A percentile compares a stretch with the other conserved stretches of the same genome.
These are phyloP conservation scores for Xestia rhomboidea DNA, from an alignment of 2,888 invertebrate species.

Conservation along the genomic window DNA sequence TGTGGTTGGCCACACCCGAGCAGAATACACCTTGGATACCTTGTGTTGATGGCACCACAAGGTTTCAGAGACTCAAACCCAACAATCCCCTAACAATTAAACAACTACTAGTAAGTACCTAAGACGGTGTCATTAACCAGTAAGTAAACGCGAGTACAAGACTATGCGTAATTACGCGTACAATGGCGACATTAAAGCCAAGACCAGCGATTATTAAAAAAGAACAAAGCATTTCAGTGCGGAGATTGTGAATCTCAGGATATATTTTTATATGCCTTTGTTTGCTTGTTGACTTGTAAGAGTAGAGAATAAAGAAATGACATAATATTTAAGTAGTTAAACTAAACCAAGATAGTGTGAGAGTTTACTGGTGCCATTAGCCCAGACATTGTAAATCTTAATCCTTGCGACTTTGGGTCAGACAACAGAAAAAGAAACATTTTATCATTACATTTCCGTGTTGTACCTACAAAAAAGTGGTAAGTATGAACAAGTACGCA, in stretches of 20 bases:
- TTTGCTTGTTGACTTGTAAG: constrained; percentile 23
- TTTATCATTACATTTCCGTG: background rate
- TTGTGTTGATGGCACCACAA: background rate
- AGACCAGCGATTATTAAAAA: constrained; percentile 67
- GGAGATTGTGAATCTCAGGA: constrained; percentile 51
- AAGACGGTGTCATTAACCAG: constrained; percentile 46
- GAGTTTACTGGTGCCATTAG: background rate
- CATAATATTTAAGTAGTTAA: background rate
- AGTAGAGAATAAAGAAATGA: background rate
- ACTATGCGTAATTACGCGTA: constrained; percentile 66
- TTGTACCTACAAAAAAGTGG: background rate
- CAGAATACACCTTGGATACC: too few species aligned
- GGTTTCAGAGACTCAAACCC: background rate
- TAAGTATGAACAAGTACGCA: background rate
- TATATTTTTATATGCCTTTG: constrained; percentile 26
- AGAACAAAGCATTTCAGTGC: constrained; percentile 61
- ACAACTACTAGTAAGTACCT: background rate
- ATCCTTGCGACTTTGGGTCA: background rate
- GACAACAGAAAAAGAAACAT: background rate
- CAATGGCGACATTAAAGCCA: constrained; percentile 63
- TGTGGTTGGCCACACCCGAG: background rate
- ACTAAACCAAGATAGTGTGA: too few species aligned
- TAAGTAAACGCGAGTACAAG: constrained; percentile 55
- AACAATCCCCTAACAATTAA: background rate
- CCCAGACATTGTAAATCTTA: background rate